A percentile compares a stretch with the other conserved stretches of the same genome.
phyloP scores from a whole-genome alignment of 2,888 invertebrate species.

The Tipula unca region DNA sequence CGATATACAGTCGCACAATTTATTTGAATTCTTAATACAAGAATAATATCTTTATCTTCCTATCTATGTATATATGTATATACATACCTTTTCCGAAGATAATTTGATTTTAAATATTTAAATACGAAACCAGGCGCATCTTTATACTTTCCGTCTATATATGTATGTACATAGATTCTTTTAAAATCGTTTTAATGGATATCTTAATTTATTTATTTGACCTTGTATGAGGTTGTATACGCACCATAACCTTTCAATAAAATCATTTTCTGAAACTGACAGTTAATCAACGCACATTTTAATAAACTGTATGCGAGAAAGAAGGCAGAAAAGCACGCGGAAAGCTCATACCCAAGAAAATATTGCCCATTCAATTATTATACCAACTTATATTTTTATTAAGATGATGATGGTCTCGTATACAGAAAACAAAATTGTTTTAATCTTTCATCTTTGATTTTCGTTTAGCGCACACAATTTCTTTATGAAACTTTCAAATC shows the following conservation, averaged over 20 bases:
- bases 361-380: neutral
- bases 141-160: neutral
- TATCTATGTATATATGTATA: too few relatives aligned
- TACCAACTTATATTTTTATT: neutral
- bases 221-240: neutral
- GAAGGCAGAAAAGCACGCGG: neutral
- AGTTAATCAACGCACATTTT: neutral
- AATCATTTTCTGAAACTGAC: neutral
- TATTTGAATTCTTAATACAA: neutral
- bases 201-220: neutral
- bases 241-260: neutral
- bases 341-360: neutral
- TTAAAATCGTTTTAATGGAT: neutral
- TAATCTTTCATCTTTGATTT: constrained; percentile 8
- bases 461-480: neutral
- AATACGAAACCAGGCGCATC: neutral
- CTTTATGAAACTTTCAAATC: neutral
- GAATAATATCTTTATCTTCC: neutral
- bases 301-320: neutral
- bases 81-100: neutral
- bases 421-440: neutral
- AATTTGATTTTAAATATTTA: constrained; percentile 14
- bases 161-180: too few relatives aligned
- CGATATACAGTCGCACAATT: neutral
- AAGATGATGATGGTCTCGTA: neutral